Evolutionary conservation across 2,113 vertebrate species (phyloP).

Genomic region (Montifringilla adamsi): DNA sequence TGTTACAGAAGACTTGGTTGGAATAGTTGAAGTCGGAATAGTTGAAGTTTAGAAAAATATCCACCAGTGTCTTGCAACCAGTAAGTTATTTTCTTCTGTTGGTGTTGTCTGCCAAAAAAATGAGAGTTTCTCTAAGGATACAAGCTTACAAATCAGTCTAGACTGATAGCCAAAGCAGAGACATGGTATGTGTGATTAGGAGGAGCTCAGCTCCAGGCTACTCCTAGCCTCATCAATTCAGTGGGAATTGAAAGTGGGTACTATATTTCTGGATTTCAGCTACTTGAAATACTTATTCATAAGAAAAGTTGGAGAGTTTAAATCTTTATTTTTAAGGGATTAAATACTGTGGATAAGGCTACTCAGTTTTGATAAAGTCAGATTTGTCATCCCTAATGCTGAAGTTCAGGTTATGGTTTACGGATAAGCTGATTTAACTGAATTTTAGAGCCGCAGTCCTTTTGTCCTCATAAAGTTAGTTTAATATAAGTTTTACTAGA

Average conservation of each 20-base stretch:
- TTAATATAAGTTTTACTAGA: background rate
- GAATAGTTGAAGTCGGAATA: background rate
- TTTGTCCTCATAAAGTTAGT: background rate
- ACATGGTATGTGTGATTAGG: background rate
- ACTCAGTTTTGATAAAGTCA: background rate
- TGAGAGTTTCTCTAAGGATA: background rate
- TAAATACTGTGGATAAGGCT: background rate
- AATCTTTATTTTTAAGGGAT: background rate
- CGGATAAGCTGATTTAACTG: background rate
- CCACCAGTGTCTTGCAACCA: background rate
- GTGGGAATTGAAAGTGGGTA: background rate
- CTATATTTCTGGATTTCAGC: background rate
- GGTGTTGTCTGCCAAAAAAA: background rate
- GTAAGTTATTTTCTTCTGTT: background rate
- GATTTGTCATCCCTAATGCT: background rate
- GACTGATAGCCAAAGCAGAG: background rate
- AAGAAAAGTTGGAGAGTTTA: background rate
- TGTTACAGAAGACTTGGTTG: background rate
- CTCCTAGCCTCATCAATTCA: background rate
- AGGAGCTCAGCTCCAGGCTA: background rate
- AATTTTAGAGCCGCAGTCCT: background rate
- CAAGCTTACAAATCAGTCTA: background rate
- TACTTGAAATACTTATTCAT: background rate
- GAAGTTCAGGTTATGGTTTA: background rate
- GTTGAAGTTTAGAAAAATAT: background rate